Evolutionary conservation across 1,140 invertebrate genomes (phyloP).

Genomic region (Bicyclus anynana): DNA sequence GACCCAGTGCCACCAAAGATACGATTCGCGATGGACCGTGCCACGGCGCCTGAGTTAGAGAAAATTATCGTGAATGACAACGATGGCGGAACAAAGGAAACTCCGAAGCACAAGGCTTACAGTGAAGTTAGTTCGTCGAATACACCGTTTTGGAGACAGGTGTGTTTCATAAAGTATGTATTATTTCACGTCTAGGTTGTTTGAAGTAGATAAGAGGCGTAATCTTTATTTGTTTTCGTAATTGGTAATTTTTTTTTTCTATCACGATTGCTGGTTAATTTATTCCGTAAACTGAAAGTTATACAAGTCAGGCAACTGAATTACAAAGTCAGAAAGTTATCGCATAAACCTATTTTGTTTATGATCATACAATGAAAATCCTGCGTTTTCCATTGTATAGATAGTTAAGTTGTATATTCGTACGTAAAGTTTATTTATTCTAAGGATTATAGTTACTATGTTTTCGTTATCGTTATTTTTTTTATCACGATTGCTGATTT

Average conservation of each 20-base stretch:
- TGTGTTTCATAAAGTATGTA: slow-evolving; percentile 32
- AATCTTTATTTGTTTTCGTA: not conserved
- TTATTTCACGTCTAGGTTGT: slow-evolving; percentile 1
- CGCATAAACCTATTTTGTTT: no score
- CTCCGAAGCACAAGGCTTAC: slow-evolving; percentile 17
- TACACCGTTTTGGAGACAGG: slow-evolving; percentile 55
- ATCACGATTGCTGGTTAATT: not conserved
- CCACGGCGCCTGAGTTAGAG: slow-evolving; percentile 43
- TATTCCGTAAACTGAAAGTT: no score
- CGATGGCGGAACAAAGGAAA: slow-evolving; percentile 33
- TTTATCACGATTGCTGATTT: no score
- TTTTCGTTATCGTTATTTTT: no score
- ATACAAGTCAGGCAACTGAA: no score
- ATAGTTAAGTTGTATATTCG: no score
- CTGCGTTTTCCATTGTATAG: no score
- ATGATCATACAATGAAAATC: no score
- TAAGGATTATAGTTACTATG: no score
- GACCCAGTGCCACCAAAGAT: slow-evolving; percentile 36
- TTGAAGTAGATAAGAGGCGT: not conserved
- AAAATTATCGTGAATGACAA: slow-evolving; percentile 47
- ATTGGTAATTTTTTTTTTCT: not conserved
- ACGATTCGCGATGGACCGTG: slow-evolving; percentile 43
- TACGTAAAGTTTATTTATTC: no score
- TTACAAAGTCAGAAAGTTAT: no score
- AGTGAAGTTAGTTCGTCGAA: slow-evolving; percentile 28